These are phyloP conservation scores for Leucophora obtusa DNA, from an alignment of 2,888 invertebrate genomes.

Conservation along the genomic window DNA sequence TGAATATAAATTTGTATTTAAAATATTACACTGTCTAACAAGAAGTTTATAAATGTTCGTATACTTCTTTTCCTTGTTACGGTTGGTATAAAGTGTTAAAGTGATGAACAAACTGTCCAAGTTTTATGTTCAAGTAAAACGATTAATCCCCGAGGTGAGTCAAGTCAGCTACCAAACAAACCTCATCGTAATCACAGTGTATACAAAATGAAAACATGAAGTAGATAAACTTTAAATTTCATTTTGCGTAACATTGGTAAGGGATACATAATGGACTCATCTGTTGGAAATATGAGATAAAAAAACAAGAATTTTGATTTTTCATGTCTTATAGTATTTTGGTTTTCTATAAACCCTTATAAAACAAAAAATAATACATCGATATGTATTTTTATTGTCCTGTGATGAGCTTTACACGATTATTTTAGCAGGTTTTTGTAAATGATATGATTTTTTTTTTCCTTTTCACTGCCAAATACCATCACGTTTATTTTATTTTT, in stretches of 20 bases:
- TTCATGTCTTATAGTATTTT: conserved; percentile 8
- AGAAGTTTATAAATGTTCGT: conserved; percentile 40
- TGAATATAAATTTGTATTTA: conserved; percentile 52
- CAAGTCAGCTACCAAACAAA: conserved; percentile 36
- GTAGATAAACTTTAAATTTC: conserved; percentile 24
- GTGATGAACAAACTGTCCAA: conserved; percentile 64
- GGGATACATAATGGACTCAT: conserved; percentile 36
- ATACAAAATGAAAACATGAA: neutral
- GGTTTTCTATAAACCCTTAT: conserved; percentile 18
- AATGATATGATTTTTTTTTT: conserved; percentile 19
- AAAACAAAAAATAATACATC: conserved; percentile 34
- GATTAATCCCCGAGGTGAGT: conserved; percentile 63
- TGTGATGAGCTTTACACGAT: conserved; percentile 21
- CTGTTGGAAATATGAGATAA: conserved; percentile 11
- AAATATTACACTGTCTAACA: conserved; percentile 50
- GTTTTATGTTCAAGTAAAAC: conserved; percentile 54
- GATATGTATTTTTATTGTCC: conserved; percentile 50
- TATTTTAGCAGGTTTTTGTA: conserved; percentile 4
- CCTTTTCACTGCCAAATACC: conserved; percentile 33
- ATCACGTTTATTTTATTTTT: conserved; percentile 36
- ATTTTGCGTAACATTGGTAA: conserved; percentile 17
- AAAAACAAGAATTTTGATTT: conserved; percentile 56
- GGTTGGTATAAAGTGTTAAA: conserved; percentile 53
- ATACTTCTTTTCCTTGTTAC: neutral
- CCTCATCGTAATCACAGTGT: conserved; percentile 57